phyloP scores from a whole-genome alignment of 2,888 invertebrate species.

The Rhodophaea formosa region DNA sequence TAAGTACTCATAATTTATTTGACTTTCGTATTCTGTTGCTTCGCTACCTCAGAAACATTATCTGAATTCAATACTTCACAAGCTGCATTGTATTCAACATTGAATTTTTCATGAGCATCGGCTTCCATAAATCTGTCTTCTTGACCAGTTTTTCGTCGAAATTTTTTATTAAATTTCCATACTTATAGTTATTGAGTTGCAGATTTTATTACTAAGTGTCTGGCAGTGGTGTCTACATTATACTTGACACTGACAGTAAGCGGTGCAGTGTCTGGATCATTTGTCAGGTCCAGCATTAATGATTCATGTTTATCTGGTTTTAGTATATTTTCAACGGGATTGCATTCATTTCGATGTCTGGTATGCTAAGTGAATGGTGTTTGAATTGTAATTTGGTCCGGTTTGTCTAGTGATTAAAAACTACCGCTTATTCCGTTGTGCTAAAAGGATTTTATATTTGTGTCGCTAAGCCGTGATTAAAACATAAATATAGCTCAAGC shows the following conservation, averaged over 20 bases:
- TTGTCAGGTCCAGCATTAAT: slow-evolving; percentile 62
- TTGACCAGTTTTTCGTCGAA: slow-evolving; percentile 35
- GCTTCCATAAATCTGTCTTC: slow-evolving; percentile 52
- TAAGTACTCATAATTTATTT: not conserved
- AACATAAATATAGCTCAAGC: no score
- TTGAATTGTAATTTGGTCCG: not conserved
- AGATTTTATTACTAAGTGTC: slow-evolving; percentile 47
- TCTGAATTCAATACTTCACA: slow-evolving; percentile 30
- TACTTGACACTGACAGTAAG: slow-evolving; percentile 55
- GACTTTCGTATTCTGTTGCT: slow-evolving; percentile 27
- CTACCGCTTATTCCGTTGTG: no score
- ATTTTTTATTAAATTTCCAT: slow-evolving; percentile 55
- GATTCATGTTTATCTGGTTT: slow-evolving; percentile 48
- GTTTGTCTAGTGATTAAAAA: not conserved
- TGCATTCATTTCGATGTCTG: slow-evolving; percentile 13
- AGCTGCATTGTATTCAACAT: slow-evolving; percentile 46
- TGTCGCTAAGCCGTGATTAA: no score
- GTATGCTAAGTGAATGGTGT: slow-evolving; percentile 15
- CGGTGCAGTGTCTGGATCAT: slow-evolving; percentile 63
- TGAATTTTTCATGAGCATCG: slow-evolving; percentile 58
- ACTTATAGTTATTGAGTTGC: slow-evolving; percentile 49
- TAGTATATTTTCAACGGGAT: slow-evolving; percentile 21
- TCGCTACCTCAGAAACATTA: slow-evolving; percentile 31
- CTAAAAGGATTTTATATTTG: no score
- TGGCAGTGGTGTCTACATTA: slow-evolving; percentile 43